Base-by-base conservation (phyloP, 1,140 invertebrate species). In the Diprion similis region DNA sequence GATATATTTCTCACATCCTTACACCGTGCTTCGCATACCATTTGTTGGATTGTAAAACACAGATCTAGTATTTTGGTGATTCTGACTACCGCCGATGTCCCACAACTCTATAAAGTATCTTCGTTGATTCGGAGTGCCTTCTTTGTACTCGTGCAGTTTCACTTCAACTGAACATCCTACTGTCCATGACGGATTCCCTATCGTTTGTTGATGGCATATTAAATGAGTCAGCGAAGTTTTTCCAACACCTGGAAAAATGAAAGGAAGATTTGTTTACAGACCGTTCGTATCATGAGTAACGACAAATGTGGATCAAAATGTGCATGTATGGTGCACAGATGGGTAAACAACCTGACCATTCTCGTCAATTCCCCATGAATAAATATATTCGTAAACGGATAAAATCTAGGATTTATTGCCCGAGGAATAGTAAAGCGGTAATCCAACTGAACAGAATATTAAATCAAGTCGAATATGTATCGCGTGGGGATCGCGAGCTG, bases 161-260 rank as follows among this genome's bases (percentile, higher is more conserved):
- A 99, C 96, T 89, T 99, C 97, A 2, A 98, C 93, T 18, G 95
- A 94, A 87, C 97, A 98, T 17, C 98, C 98, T 75, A 99, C 94
- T 0, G 97, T 99, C 95, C 96, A 99, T 71, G 94, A 92, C 8
- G 97, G 95, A 77, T 94, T 95, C 73, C 89, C 89, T 9, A 97
- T 92, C 3, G 95, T 92, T 86, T 97, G 93, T 83, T 95, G 94
- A 79, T 98, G 92, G 71, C 96, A 95, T 78, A 98, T 95, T 70
- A 99, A 88, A 89, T 99, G 95, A 0, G 96, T 96, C 45, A 98
- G 89, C 10, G 96, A 98, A 24, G 97, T 96, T 91, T 99, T 99
- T 15, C 98, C 98, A 77, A 99, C 97, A 77, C 96, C 96, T 95
- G 77, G 68, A 88, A 82, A 37, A 13, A 17, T 45, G n/a, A 74